Base-by-base conservation (phyloP, 2,113 vertebrate genomes). In the Nibea coibor region DNA sequence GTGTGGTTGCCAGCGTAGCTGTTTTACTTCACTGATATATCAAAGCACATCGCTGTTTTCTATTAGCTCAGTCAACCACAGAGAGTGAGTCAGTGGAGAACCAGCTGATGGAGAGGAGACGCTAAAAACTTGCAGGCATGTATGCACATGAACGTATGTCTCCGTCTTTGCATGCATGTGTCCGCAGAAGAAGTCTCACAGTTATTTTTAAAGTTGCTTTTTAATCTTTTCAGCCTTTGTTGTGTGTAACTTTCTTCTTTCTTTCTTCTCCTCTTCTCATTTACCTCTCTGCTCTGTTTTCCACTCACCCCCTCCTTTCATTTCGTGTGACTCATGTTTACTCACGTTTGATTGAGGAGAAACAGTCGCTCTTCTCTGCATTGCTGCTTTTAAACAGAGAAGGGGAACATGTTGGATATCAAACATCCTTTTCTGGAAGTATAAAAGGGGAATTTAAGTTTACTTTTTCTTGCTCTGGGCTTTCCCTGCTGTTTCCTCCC, bases 281-380 rank as follows among this genome's bases (percentile, higher is more conserved):
- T 66, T 56, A 19, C 43, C 59, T 39, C 69, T 83, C 50, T 64
- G 4, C 59, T 61, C 31, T 9, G 48, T 67, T 53, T n/a, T 71
- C 59, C 39, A 7, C 42, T 58, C 71, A 53, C 51, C 57, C 28
- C 59, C 54, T 67, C 43, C 24, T 76, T 39, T 69, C 39, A 57
- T 56, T 77, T 39, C 20, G 50, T 22, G 50, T 92, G 91, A 93
- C 79, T 93, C 91, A 92, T 53, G 35, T 75, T 91, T 88, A 86
- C 81, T 90, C 85, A 91, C 79, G 68, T 73, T 80, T 72, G 26
- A 76, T 45, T 70, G 68, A 39, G 24, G 51, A 66, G 53, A 53
- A 73, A 67, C 62, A 66, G 70, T 24, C 35, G 0, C 72, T 65
- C 24, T 69, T 54, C 20, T 78, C 42, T 72, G 16, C 4, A 24